Base-by-base conservation (phyloP, 2,113 vertebrate species). In the Micronisus gabar region DNA sequence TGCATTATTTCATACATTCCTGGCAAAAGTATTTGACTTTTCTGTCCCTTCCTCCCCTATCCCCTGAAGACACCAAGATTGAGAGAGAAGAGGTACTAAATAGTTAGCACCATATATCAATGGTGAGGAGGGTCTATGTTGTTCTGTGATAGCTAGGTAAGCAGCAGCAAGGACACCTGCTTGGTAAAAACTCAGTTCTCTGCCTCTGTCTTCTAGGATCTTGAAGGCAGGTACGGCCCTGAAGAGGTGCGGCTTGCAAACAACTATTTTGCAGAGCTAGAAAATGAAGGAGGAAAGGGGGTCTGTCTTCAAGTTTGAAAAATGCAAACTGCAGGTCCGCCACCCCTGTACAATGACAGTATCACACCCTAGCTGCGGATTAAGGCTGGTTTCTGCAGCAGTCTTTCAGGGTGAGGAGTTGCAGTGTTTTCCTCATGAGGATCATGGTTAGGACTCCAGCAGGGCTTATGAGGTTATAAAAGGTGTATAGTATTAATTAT, bases 351-450 rank as follows among this genome's bases (percentile, higher is more conserved):
- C 7, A 53, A 45, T 40, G 45, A n/a, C 40, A 43, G 0, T 26
- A 10, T 79, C 62, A 21, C 34, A 50, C n/a, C 8, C 29, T 30
- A n/a, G 27, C 47, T 75, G 48, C 17, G 7, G 13, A 7, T 70
- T 38, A 52, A 79, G 30, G 70, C 34, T 2, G 0, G 0, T 29
- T 73, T 17, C 34, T 86, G 41, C 38, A 66, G 20, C 2, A 1
- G 16, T 27, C 14, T 50, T 38, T 62, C n/a, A 34, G 27, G 15
- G 22, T 59, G 50, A 45, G 56, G 32, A 58, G 25, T 50, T 76
- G 29, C 32, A 9, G 36, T 58, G 11, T 5, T 61, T 74, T 76
- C 72, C 30, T 76, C 20, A 36, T 3, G 3, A 36, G 21, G 22
- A 18, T 63, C 7, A 13, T 3, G 8, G 55, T 43, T 90, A 68